Evolutionary conservation across 2,888 invertebrate species (phyloP).

Genomic region (Chrysotoxum bicinctum): DNA sequence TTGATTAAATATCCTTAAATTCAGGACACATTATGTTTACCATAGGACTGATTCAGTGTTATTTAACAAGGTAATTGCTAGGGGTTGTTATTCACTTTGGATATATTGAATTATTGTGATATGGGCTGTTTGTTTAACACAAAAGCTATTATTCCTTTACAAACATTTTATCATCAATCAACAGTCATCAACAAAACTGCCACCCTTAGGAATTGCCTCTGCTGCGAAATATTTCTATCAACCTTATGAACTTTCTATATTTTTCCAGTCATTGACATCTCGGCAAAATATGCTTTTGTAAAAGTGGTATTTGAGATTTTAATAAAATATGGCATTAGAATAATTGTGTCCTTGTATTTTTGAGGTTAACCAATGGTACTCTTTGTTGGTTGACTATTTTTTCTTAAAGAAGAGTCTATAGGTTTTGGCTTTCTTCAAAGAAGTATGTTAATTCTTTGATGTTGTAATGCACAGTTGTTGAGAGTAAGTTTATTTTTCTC

Average conservation of each 20-base stretch:
- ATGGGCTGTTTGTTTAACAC: not conserved
- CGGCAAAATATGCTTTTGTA: not conserved
- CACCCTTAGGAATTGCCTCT: not conserved
- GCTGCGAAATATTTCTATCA: no score
- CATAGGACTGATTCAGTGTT: slow-evolving; percentile 22
- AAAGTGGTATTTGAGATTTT: not conserved
- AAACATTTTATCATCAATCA: slow-evolving; percentile 24
- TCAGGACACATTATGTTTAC: not conserved
- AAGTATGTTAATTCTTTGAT: no score
- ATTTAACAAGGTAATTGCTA: slow-evolving; percentile 41
- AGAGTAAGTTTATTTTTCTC: no score
- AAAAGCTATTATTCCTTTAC: not conserved
- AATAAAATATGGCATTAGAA: not conserved
- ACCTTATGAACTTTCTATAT: not conserved
- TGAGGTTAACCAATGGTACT: no score
- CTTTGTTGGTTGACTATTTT: no score
- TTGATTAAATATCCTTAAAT: slow-evolving; percentile 27
- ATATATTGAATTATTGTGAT: slow-evolving; percentile 11
- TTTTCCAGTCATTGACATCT: not conserved
- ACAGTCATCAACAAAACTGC: not conserved
- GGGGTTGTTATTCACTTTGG: slow-evolving; percentile 7
- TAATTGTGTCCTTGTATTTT: no score
- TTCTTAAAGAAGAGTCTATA: no score
- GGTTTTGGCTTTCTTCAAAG: no score
- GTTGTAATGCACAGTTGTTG: no score